Evolutionary conservation across 2,113 vertebrate genomes (phyloP), one percentile per base, ranked within the genome.

Genomic region (Calidris pygmaea): DNA sequence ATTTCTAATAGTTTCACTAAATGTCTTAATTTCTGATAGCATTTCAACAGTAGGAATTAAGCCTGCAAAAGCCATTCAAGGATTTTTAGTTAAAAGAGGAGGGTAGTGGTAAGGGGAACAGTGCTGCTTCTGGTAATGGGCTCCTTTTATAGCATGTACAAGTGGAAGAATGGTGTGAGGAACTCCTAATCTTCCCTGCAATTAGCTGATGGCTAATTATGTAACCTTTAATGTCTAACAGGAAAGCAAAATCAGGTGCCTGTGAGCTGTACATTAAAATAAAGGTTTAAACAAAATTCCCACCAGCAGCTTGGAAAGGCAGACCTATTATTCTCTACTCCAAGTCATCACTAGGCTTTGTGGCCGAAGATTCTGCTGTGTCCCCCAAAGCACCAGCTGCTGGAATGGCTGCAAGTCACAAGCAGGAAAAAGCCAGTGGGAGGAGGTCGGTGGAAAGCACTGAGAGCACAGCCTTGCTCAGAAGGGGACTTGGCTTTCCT

Each of bases 271-370:
- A 32, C 27, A 4, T 77, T 52, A 83, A 66, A 83, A 79, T 22
- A 78, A 55, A 75, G 15, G 12, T 13, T 73, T 84, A 48, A 88
- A 34, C 52, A 45, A 56, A 89, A 77, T 65, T 65, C 63, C 30
- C 6, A 45, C 27, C 22, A 83, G 39, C 39, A 83, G 43, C 56
- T 87, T 56, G 53, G 63, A 41, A 55, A 16, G 27, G 41, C 58
- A 66, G 45, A n/a, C 1, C 0, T 3, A 2, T 2, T 63, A 5
- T 67, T 70, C 63, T 66, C 14, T 60, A 2, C 34, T 77, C 37
- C 17, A 48, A n/a, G 29, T 41, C 0, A 0, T 83, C 32, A 2
- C 27, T n/a, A 4, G 9, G 16, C 77, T 73, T 89, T 66, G 18
- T 35, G 59, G 80, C 68, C 5, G 10, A 12, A 65, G 35, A 15